Evolutionary conservation across 2,797 vertebrate genomes (phyloP).

Genomic region (Acrossocheilus fasciatus): DNA sequence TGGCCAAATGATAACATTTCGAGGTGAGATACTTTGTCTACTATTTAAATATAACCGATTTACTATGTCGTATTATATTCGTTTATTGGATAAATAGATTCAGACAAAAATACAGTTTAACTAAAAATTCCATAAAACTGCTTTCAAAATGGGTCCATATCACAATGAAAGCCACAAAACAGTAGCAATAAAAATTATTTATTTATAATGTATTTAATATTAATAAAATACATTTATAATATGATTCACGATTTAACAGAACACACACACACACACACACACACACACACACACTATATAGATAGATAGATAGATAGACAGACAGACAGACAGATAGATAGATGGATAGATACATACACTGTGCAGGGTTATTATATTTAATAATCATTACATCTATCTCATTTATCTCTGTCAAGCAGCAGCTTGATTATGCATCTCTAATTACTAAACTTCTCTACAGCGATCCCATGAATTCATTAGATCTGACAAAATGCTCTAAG

Average conservation of each 20-base stretch:
- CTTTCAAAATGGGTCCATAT: background rate
- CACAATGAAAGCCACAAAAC: background rate
- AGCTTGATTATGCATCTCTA: slow-evolving; percentile 28
- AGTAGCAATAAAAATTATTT: background rate
- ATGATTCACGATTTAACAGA: background rate
- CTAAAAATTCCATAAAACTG: background rate
- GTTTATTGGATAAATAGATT: background rate
- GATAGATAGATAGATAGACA: too few relatives aligned
- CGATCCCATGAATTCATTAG: slow-evolving; percentile 50
- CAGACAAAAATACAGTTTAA: background rate
- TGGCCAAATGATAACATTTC: background rate
- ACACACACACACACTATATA: too few relatives aligned
- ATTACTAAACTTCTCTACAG: slow-evolving; percentile 41
- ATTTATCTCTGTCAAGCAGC: background rate
- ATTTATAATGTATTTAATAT: background rate
- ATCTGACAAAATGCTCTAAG: slow-evolving; percentile 48
- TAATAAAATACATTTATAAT: background rate
- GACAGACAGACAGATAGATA: too few relatives aligned
- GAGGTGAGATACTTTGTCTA: background rate
- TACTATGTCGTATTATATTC: background rate
- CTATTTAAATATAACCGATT: background rate
- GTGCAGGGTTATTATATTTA: background rate
- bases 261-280: background rate
- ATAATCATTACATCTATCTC: background rate
- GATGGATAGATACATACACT: background rate